Evolutionary conservation across 2,113 vertebrate genomes (phyloP).

Genomic region (Fulmarus glacialis): DNA sequence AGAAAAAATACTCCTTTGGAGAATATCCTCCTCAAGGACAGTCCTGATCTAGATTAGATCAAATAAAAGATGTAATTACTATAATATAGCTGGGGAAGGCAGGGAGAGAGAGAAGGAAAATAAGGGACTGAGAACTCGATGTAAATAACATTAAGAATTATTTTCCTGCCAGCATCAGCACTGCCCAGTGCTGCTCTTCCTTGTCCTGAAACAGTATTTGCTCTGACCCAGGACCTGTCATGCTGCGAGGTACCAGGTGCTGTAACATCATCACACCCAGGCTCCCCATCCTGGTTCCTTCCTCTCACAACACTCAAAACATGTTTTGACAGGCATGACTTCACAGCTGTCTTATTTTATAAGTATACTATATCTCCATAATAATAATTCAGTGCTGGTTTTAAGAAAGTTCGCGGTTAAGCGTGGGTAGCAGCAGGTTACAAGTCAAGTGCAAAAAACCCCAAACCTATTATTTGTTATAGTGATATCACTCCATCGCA

Average conservation of each 20-base stretch:
- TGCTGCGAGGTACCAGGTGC: background rate
- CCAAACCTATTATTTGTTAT: background rate
- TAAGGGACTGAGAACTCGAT: background rate
- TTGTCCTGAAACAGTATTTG: background rate
- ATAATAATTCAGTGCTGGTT: background rate
- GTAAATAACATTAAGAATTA: background rate
- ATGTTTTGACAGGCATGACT: background rate
- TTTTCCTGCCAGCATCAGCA: background rate
- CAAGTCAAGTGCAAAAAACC: background rate
- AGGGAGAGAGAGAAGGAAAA: background rate
- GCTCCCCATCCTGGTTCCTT: background rate
- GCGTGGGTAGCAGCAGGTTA: background rate
- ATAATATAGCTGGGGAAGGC: background rate
- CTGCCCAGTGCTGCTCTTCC: background rate
- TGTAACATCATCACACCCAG: background rate
- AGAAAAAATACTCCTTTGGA: slow-evolving; percentile 3
- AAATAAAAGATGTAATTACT: slow-evolving; percentile 7
- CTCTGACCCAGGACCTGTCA: background rate
- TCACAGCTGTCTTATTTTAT: background rate
- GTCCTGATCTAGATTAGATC: slow-evolving; percentile 6
- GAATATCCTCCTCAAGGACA: background rate
- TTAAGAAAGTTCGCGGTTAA: background rate
- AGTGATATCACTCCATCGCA: background rate
- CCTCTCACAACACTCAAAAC: background rate
- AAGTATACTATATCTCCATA: background rate